Percentiles rank a stretch among this genome's conserved stretches.
These are phyloP conservation scores for Cherax destructor DNA, from an alignment of 1,140 invertebrate genomes.

Conservation along the genomic window DNA sequence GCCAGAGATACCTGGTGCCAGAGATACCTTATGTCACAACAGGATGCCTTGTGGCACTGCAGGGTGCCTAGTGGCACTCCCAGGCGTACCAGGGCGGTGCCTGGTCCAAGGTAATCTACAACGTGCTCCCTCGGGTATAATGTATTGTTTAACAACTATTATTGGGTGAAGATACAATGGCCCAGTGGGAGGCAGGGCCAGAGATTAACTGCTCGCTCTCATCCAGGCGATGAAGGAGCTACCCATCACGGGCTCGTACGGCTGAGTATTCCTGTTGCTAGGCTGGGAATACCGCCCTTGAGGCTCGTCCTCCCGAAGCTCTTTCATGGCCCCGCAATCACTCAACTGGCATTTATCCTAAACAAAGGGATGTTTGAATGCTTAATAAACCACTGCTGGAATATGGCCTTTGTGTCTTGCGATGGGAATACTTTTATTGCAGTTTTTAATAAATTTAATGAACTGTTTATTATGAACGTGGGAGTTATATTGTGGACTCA, in stretches of 20 bases:
- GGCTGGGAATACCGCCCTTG: slow-evolving; percentile 4
- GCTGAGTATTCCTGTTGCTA: neutral
- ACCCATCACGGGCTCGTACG: neutral
- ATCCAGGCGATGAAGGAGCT: neutral
- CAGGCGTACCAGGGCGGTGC: neutral
- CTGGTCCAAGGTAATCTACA: neutral
- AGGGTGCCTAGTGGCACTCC: too few relatives aligned
- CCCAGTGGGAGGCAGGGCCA: slow-evolving; percentile 27
- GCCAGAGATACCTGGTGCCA: too few relatives aligned
- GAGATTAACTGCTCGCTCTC: slow-evolving; percentile 32
- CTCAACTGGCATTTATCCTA: slow-evolving; percentile 13
- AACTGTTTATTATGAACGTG: neutral
- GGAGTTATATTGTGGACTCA: neutral
- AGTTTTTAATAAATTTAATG: neutral
- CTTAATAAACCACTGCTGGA: slow-evolving; percentile 50
- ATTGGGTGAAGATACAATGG: slow-evolving; percentile 35
- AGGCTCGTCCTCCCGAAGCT: neutral
- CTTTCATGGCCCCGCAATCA: neutral
- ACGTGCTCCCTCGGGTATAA: slow-evolving; percentile 14
- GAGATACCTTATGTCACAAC: too few relatives aligned
- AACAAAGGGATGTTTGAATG: slow-evolving; percentile 54
- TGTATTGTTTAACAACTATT: slow-evolving; percentile 46
- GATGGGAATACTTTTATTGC: slow-evolving; percentile 22
- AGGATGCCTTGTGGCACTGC: too few relatives aligned
- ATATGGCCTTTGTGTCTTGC: slow-evolving; percentile 42